phyloP scores from a whole-genome alignment of 2,797 vertebrate genomes.

The Parauchenoglanis ngamensis region DNA sequence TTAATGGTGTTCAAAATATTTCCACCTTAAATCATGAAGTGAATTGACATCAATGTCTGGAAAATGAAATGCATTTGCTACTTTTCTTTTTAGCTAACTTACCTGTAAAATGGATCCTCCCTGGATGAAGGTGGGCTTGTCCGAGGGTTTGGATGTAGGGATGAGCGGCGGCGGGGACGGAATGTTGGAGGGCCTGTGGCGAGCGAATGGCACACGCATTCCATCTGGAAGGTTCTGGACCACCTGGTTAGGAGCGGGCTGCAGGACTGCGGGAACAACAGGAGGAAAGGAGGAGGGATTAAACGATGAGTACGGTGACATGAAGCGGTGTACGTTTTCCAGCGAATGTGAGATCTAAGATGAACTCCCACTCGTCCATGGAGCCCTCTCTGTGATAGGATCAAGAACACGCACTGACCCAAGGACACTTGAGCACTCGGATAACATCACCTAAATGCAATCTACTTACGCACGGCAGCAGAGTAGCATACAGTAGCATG shows the following conservation, averaged over 20 bases:
- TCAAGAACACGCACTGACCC: not conserved
- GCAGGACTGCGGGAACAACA: constrained; percentile 80
- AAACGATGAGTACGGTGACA: not conserved
- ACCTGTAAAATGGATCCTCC: constrained; percentile 98
- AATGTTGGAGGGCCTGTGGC: constrained; percentile 88
- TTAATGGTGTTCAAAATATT: not conserved
- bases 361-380: not conserved
- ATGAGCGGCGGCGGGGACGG: constrained; percentile 95
- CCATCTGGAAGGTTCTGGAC: constrained; percentile 87
- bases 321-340: not conserved
- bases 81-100: constrained; percentile 47
- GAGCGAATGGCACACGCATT: constrained; percentile 86
- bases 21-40: not conserved
- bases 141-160: constrained; percentile 94
- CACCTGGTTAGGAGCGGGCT: constrained; percentile 90
- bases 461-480: not conserved
- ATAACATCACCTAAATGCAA: constrained; percentile 7
- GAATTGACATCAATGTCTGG: not conserved
- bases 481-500: not conserved
- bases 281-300: not conserved
- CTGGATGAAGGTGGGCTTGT: constrained; percentile 97
- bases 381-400: not conserved
- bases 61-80: not conserved
- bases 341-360: constrained; percentile 8
- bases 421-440: constrained; percentile 1